phyloP scores from a whole-genome alignment of 2,113 vertebrate genomes.

The Desmodus rotundus region DNA sequence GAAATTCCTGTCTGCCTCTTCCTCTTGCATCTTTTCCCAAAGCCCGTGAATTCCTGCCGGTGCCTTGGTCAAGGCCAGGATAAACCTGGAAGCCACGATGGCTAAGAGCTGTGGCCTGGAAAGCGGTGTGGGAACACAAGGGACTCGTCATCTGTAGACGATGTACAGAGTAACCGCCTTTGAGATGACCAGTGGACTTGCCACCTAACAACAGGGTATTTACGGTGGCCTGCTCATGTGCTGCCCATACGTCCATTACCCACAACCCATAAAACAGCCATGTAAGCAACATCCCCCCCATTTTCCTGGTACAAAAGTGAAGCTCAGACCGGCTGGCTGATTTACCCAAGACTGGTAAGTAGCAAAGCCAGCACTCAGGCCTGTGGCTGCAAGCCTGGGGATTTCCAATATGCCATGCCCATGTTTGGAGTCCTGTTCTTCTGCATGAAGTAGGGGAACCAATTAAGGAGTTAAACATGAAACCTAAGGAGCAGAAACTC shows the following conservation, averaged over 20 bases:
- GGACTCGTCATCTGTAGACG: neutral
- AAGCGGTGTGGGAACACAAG: neutral
- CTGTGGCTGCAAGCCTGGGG: neutral
- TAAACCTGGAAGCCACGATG: neutral
- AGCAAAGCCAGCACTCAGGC: neutral
- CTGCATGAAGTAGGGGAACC: neutral
- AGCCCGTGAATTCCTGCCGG: neutral
- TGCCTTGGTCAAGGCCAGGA: neutral
- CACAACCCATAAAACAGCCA: neutral
- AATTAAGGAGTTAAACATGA: neutral
- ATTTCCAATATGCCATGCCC: neutral
- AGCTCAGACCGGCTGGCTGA: neutral
- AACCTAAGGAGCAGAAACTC: neutral
- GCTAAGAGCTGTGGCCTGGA: neutral
- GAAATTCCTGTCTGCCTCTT: constrained; percentile 51
- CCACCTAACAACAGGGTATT: neutral
- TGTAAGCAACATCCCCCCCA: neutral
- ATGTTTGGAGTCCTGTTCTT: neutral
- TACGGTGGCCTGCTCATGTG: no score
- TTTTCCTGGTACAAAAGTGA: neutral
- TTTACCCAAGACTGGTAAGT: neutral
- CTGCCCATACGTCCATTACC: neutral
- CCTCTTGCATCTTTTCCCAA: neutral
- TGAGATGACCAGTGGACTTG: neutral
- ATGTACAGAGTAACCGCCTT: neutral